Conservation (phyloP, 1,140 invertebrate species). For the Plectrocnemia conspersa region DNA sequence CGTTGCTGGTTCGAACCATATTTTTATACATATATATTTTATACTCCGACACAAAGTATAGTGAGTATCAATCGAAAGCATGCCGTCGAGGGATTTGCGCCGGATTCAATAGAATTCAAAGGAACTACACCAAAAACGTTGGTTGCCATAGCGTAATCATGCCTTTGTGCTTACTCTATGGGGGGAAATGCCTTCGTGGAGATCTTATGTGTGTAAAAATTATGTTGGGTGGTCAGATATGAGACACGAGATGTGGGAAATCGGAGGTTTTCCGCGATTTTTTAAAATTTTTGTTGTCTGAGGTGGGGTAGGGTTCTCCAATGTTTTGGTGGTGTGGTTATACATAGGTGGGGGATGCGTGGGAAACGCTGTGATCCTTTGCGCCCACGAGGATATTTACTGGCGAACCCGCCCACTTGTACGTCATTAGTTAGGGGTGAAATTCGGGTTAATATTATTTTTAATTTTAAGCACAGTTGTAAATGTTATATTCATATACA, state of each 20-base stretch:
- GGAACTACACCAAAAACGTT: slow-evolving; percentile 14
- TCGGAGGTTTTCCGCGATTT: too few relatives aligned
- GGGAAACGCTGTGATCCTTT: slow-evolving; percentile 18
- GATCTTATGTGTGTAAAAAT: too few relatives aligned
- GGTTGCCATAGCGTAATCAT: slow-evolving; percentile 4
- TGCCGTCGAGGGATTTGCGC: slow-evolving; percentile 20
- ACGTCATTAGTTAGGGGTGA: too few relatives aligned
- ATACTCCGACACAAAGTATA: slow-evolving; percentile 1
- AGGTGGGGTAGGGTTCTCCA: too few relatives aligned
- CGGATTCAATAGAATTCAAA: slow-evolving; percentile 28
- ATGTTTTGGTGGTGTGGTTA: too few relatives aligned
- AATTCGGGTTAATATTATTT: too few relatives aligned
- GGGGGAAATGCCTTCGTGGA: background rate
- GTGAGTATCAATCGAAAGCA: too few relatives aligned
- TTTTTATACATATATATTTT: background rate
- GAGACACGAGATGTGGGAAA: too few relatives aligned
- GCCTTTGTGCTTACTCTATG: background rate
- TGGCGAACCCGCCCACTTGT: too few relatives aligned
- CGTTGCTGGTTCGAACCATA: background rate
- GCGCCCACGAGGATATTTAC: slow-evolving; percentile 29
- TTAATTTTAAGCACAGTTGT: too few relatives aligned
- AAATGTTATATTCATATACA: too few relatives aligned
- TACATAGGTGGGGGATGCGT: slow-evolving; percentile 20
- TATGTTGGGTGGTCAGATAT: too few relatives aligned
- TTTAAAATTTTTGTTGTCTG: slow-evolving; percentile 21